Percentiles rank a stretch among this genome's conserved stretches.
Evolutionary conservation across 2,797 vertebrate species (phyloP).

Genomic region (Paguma larvata): DNA sequence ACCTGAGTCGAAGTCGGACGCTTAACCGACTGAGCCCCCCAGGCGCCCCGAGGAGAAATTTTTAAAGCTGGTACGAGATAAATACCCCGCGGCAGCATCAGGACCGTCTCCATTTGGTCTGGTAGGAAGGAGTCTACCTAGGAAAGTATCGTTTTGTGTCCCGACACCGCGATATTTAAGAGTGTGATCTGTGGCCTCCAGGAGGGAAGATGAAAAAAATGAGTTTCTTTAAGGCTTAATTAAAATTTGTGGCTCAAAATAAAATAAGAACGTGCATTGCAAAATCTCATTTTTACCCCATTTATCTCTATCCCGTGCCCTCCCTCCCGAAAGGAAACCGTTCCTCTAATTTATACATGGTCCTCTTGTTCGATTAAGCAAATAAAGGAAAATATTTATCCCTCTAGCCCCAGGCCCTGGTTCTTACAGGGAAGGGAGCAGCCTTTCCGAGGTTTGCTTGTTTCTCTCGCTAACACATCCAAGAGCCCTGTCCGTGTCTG

Average conservation of each 20-base stretch:
- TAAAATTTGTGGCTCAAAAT: background rate
- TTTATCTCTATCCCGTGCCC: background rate
- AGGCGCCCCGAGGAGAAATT: too few relatives aligned
- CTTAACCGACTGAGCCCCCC: too few relatives aligned
- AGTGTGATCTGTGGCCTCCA: background rate
- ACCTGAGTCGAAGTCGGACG: too few relatives aligned
- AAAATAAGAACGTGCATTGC: background rate
- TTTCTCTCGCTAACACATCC: background rate
- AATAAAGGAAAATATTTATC: too few relatives aligned
- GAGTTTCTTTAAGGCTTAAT: background rate
- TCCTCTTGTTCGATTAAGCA: background rate
- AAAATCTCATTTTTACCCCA: background rate
- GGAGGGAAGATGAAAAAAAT: background rate
- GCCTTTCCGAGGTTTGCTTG: too few relatives aligned
- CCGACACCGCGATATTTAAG: background rate
- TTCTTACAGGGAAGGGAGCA: background rate
- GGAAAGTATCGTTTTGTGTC: background rate
- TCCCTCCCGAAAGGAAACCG: background rate
- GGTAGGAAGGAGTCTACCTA: background rate
- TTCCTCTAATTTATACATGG: background rate
- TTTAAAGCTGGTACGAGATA: background rate
- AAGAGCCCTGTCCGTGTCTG: background rate
- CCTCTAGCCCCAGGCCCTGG: background rate
- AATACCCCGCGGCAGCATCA: accelerated
- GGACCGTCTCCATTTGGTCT: background rate